These are phyloP conservation scores for Girardinichthys multiradiatus DNA, from an alignment of 2,113 vertebrate genomes.

Conservation along the genomic window DNA sequence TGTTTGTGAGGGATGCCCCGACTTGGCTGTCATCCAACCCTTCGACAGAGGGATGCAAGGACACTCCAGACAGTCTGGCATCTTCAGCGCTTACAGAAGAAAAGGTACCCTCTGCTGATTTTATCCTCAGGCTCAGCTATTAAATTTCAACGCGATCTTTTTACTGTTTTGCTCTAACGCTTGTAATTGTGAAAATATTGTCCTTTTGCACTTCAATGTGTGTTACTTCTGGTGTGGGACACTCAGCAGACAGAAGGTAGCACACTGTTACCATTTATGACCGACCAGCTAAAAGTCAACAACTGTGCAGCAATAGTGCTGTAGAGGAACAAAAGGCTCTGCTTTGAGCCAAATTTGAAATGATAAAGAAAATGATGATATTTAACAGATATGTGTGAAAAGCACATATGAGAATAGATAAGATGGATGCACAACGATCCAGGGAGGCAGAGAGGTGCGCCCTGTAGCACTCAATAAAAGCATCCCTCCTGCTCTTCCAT, in stretches of 20 bases:
- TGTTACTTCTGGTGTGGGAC: not conserved
- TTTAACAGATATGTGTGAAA: no score
- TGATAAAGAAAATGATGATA: no score
- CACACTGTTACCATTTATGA: not conserved
- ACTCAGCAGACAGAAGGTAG: not conserved
- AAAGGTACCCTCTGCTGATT: slow-evolving; percentile 10
- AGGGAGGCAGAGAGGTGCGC: slow-evolving; percentile 42
- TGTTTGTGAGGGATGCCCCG: slow-evolving; percentile 23
- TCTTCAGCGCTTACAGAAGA: slow-evolving; percentile 2
- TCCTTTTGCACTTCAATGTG: not conserved
- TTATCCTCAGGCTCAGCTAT: slow-evolving; percentile 27
- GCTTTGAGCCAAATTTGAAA: not conserved
- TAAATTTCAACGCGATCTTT: slow-evolving; percentile 8
- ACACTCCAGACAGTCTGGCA: not conserved
- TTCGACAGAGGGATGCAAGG: slow-evolving; percentile 9
- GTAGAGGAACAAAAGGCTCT: not conserved
- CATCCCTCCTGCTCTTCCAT: slow-evolving; percentile 51
- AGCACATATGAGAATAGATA: slow-evolving; percentile 13
- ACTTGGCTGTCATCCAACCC: slow-evolving; percentile 30
- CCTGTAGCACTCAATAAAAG: slow-evolving; percentile 53
- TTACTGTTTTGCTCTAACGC: not conserved
- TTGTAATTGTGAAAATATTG: not conserved
- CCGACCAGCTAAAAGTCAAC: not conserved
- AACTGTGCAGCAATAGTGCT: not conserved
- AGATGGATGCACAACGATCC: slow-evolving; percentile 42